Conservation (phyloP, 2,113 vertebrate genomes). For the Poecile atricapillus region DNA sequence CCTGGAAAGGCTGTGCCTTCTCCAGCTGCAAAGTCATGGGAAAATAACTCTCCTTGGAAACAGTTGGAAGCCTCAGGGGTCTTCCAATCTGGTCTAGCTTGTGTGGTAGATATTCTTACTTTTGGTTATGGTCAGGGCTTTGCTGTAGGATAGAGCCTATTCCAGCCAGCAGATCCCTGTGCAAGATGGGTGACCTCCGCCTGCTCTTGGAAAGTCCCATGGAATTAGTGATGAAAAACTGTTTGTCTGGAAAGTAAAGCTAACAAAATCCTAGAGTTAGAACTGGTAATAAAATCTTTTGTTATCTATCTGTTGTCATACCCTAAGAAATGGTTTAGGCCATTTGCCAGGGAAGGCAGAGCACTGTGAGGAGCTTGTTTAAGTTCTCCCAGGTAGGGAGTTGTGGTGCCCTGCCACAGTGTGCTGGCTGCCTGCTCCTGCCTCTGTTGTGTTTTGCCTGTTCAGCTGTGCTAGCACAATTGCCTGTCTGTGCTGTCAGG, state of each 20-base stretch:
- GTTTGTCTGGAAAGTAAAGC: background rate
- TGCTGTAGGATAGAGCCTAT: background rate
- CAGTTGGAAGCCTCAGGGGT: background rate
- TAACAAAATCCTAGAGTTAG: background rate
- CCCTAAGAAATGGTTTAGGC: background rate
- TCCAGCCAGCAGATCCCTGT: background rate
- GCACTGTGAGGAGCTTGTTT: background rate
- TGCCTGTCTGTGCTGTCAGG: background rate
- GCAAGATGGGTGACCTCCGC: background rate
- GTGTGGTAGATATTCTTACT: background rate
- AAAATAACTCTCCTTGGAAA: background rate
- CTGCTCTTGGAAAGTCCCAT: background rate
- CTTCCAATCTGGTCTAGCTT: background rate
- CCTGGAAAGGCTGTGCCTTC: background rate
- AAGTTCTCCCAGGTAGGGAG: background rate
- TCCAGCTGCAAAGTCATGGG: background rate
- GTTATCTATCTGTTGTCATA: background rate
- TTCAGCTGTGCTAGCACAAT: slow-evolving; percentile 43
- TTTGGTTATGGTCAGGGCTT: background rate
- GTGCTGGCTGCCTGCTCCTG: background rate
- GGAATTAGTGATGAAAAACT: background rate
- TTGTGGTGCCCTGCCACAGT: background rate
- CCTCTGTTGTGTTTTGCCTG: background rate
- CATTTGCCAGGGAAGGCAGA: background rate
- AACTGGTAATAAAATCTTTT: background rate